A percentile compares a stretch with the other conserved stretches of the same genome.
Conservation (phyloP, 2,797 vertebrate species). For the Australoheros facetus region DNA sequence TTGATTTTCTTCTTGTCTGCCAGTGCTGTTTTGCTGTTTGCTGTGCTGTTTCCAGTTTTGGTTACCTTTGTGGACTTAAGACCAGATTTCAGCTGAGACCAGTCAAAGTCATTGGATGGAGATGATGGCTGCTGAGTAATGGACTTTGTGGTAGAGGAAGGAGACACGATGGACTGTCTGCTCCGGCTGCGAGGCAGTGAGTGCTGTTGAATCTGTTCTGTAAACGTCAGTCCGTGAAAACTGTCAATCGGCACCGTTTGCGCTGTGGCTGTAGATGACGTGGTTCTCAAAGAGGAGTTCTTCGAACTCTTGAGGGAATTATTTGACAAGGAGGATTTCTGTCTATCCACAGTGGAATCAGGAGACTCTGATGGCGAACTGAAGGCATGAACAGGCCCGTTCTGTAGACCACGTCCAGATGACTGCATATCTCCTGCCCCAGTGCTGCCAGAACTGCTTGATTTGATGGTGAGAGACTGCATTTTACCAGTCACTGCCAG, state of each 20-base stretch:
- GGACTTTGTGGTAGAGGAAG: slow-evolving; percentile 93
- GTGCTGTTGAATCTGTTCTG: slow-evolving; percentile 97
- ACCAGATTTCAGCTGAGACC: slow-evolving; percentile 92
- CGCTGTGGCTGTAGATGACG: slow-evolving; percentile 95
- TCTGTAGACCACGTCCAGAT: slow-evolving; percentile 86
- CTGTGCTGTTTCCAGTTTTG: slow-evolving; percentile 83
- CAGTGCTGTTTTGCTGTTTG: slow-evolving; percentile 85
- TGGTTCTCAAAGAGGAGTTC: slow-evolving; percentile 96
- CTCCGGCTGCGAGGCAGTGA: slow-evolving; percentile 95
- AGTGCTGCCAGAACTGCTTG: slow-evolving; percentile 95
- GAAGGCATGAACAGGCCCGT: slow-evolving; percentile 93
- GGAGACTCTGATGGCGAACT: slow-evolving; percentile 97
- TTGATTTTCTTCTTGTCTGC: slow-evolving; percentile 90
- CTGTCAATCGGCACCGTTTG: slow-evolving; percentile 98
- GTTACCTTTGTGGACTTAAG: slow-evolving; percentile 89
- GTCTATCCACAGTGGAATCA: slow-evolving; percentile 94
- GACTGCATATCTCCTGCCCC: slow-evolving; percentile 90
- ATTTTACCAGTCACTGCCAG: slow-evolving; percentile 87
- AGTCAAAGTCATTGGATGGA: slow-evolving; percentile 92
- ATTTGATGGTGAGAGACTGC: slow-evolving; percentile 94
- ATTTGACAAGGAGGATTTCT: slow-evolving; percentile 95
- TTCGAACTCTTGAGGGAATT: slow-evolving; percentile 98
- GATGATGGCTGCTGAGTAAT: slow-evolving; percentile 89
- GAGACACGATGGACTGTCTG: slow-evolving; percentile 94
- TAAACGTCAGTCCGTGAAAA: slow-evolving; percentile 93